Conservation (phyloP, 2,888 invertebrate species). For the Drosophila lutescens region DNA sequence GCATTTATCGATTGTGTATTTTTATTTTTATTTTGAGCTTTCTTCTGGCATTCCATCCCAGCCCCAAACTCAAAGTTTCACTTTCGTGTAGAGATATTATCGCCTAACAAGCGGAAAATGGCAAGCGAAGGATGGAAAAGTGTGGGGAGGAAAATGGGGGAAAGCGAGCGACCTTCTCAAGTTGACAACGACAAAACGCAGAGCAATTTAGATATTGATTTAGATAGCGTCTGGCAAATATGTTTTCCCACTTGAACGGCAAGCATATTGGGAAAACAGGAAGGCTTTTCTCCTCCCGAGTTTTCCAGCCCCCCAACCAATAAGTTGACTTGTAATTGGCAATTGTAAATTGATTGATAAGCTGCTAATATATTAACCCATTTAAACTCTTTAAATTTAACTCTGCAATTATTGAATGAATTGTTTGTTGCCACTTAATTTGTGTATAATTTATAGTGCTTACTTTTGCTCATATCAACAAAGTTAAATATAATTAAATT, state of each 20-base stretch:
- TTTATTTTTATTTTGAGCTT: slow-evolving; percentile 11
- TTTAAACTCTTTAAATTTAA: neutral
- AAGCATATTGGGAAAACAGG: slow-evolving; percentile 1
- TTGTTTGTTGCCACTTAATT: neutral
- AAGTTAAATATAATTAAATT: slow-evolving; percentile 7
- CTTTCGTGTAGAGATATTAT: slow-evolving; percentile 52
- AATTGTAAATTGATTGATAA: slow-evolving; percentile 48
- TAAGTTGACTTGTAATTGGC: slow-evolving; percentile 41
- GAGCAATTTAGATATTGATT: slow-evolving; percentile 70
- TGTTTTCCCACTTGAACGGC: slow-evolving; percentile 19
- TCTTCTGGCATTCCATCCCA: neutral
- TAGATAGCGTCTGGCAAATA: slow-evolving; percentile 57
- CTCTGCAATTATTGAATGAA: neutral
- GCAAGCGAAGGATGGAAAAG: slow-evolving; percentile 34
- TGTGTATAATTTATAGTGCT: neutral
- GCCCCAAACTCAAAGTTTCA: slow-evolving; percentile 15
- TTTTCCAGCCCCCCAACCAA: neutral
- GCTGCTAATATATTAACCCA: slow-evolving; percentile 1
- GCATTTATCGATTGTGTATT: slow-evolving; percentile 9
- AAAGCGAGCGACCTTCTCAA: slow-evolving; percentile 11
- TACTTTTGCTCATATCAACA: neutral
- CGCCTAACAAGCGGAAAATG: slow-evolving; percentile 65
- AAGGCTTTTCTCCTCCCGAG: neutral
- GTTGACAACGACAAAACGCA: slow-evolving; percentile 47
- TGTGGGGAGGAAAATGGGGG: neutral